These are phyloP conservation scores for Hippopotamyrus pictus DNA, from an alignment of 2,797 vertebrate genomes.

Conservation along the genomic window DNA sequence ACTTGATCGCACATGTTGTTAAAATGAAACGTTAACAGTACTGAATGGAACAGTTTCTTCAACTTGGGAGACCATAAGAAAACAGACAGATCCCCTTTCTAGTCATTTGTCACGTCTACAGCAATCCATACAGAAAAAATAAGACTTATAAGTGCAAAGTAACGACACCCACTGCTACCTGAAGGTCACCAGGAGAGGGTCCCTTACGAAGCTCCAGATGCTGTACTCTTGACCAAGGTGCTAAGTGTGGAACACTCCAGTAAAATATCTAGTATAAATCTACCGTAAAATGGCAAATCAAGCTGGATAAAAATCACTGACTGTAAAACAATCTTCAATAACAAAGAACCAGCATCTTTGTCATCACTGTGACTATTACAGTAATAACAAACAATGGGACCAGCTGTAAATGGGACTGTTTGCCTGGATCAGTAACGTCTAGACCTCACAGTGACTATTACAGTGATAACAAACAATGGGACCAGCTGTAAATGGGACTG, in stretches of 20 bases:
- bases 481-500: not conserved
- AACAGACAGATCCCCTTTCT: not conserved
- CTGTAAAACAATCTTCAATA: not conserved
- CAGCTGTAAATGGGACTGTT: not conserved
- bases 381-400: not conserved
- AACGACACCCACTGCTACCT: not conserved
- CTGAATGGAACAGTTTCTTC: not conserved
- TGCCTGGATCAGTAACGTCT: not conserved
- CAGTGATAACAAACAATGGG: not conserved
- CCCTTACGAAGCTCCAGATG: not conserved
- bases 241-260: not conserved
- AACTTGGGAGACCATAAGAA: not conserved
- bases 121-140: not conserved
- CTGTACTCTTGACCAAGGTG: not conserved
- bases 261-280: not conserved
- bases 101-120: not conserved
- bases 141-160: not conserved
- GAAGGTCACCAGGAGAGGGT: not conserved
- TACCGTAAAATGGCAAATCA: not conserved
- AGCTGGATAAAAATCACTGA: slow-evolving; percentile 1
- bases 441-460: too few species aligned
- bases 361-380: not conserved
- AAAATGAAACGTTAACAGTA: not conserved
- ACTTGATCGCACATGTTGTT: not conserved
- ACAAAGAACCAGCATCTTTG: not conserved